Evolutionary conservation across 1,140 invertebrate species (phyloP).

Genomic region (Trichonephila clavipes): DNA sequence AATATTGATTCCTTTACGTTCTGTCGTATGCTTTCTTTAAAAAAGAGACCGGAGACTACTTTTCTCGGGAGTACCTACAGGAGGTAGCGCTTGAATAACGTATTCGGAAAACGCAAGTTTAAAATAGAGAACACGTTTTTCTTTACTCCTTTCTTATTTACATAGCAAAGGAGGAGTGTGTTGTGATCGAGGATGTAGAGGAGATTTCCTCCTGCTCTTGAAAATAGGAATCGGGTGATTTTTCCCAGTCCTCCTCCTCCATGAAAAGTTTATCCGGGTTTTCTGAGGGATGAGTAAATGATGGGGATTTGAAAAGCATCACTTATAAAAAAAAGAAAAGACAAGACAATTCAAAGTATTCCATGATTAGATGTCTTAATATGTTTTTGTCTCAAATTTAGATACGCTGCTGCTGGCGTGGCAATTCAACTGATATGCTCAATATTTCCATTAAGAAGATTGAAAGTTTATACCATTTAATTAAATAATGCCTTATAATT

Average conservation of each 20-base stretch:
- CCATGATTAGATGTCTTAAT: too few species aligned
- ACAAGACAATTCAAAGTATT: neutral
- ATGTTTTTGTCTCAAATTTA: too few species aligned
- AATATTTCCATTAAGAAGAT: too few species aligned
- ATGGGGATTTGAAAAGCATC: neutral
- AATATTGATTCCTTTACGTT: conserved; percentile 14
- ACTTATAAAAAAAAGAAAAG: neutral
- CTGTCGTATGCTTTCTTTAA: neutral
- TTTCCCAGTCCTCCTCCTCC: neutral
- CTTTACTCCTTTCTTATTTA: conserved; percentile 27
- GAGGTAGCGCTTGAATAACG: conserved; percentile 1
- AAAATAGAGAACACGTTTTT: conserved; percentile 54
- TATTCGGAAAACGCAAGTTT: conserved; percentile 39
- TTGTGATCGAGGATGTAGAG: neutral
- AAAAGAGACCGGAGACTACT: neutral
- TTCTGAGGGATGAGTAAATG: conserved; percentile 19
- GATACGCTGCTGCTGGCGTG: too few species aligned
- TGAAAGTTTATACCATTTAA: too few species aligned
- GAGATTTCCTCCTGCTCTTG: conserved; percentile 19
- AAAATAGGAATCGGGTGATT: conserved; percentile 30
- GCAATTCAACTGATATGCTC: too few species aligned
- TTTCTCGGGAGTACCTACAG: neutral
- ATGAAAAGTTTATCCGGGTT: conserved; percentile 16
- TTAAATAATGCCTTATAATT: too few species aligned
- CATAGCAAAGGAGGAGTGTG: conserved; percentile 35